Conservation (phyloP, 2,113 vertebrate genomes). For the Henicopernis longicauda region DNA sequence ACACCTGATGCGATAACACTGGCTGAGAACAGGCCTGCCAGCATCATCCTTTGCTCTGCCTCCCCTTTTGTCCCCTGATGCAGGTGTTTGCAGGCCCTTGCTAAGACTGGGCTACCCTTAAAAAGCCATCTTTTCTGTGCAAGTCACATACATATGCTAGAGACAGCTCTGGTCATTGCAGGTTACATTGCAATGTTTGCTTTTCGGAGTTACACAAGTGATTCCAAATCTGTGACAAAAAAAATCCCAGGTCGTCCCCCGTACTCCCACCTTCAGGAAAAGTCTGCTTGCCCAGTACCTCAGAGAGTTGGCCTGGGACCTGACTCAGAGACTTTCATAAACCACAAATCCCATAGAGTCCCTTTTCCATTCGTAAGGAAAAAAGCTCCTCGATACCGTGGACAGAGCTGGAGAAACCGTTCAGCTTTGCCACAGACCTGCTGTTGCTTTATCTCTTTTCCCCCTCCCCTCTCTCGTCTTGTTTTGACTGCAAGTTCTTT, state of each 20-base stretch:
- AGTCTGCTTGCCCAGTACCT: neutral
- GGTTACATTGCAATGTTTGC: neutral
- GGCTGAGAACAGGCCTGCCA: neutral
- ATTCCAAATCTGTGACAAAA: neutral
- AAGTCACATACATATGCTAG: neutral
- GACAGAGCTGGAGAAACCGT: neutral
- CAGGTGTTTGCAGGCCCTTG: neutral
- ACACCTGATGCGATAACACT: neutral
- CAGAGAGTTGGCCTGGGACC: neutral
- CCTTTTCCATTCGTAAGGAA: neutral
- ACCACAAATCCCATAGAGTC: neutral
- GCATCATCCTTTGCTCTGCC: neutral
- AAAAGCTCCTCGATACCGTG: rapidly evolving
- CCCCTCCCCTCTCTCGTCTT: neutral
- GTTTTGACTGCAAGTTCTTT: neutral
- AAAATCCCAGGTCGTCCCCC: neutral
- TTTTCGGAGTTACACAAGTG: neutral
- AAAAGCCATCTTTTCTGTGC: neutral
- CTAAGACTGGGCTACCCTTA: neutral
- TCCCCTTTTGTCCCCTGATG: neutral
- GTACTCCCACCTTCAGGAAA: neutral
- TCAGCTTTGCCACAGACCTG: neutral
- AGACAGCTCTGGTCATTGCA: neutral
- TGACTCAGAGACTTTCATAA: neutral
- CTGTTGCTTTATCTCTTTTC: neutral